Conservation (phyloP, 2,888 invertebrate species). For the Cistogaster globosa region DNA sequence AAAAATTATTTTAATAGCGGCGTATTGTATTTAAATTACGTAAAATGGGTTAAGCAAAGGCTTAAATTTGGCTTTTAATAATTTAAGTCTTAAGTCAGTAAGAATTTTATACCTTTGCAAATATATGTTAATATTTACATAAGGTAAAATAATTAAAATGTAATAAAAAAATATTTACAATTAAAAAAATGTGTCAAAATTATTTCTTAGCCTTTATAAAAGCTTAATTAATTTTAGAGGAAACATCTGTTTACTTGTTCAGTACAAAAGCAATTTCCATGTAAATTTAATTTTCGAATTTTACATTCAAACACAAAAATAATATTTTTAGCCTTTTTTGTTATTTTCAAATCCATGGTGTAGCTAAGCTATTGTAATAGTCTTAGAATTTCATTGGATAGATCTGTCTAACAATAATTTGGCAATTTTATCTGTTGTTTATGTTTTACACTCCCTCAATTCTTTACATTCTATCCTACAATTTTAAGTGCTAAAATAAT, state of each 20-base stretch:
- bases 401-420: constrained; percentile 18
- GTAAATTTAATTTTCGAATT: not conserved
- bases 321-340: not conserved
- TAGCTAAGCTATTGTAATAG: not conserved
- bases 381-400: not conserved
- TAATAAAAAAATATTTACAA: no score
- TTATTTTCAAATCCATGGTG: not conserved
- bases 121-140: no score
- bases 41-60: not conserved
- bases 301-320: constrained; percentile 3
- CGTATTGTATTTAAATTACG: not conserved
- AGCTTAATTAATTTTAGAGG: no score
- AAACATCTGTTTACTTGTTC: no score
- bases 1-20: no score
- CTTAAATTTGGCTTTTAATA: not conserved
- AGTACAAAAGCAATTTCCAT: not conserved
- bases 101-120: no score
- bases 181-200: no score
- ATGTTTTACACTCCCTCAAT: not conserved
- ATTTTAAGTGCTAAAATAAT: constrained; percentile 27
- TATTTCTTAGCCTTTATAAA: no score
- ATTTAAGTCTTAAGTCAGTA: no score
- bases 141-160: no score
- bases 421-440: not conserved
- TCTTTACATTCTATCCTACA: no score